Evolutionary conservation across 2,113 vertebrate species (phyloP), one percentile per base, ranked within the genome.

Genomic region (Empidonax traillii): DNA sequence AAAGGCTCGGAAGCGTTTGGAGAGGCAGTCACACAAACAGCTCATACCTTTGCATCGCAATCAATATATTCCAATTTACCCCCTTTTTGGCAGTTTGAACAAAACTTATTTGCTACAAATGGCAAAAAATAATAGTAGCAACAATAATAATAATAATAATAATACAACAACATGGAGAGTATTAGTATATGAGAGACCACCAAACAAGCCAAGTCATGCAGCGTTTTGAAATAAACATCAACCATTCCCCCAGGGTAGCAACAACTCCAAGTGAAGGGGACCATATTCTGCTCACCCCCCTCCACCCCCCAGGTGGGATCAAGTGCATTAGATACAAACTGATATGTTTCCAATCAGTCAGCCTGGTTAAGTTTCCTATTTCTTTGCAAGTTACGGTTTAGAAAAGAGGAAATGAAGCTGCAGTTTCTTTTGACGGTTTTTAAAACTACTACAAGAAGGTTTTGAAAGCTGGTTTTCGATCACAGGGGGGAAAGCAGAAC

Each of bases 21-120:
- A 94, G 97, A 96, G 90, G 94, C 69, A 46, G 91, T 85, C 90
- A 95, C 94, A 97, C 94, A 96, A 94, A 97, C 93, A 97, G 91
- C 83, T 96, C 94, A 96, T 35, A 94, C 58, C 92, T 97, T 71
- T 86, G 90, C 93, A 97, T 80, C 58, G 33, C 93, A 94, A 96
- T 96, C 93, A 96, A 87, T 71, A 89, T 65, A 94, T 80, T 96
- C 90, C 84, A 89, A 94, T 97, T 95, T 83, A 96, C 77, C 75
- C 83, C 51, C 83, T 94, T 97, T 95, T 95, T 84, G 92, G 90
- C 47, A 91, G 44, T 95, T 97, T 69, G 18, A 31, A 71, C 66
- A 87, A 94, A 97, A 97, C 93, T 21, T 41, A 94, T 80, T 96
- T 94, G 80, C 93, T 93, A 96, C 77, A 96, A 97, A 92, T 24